Percentiles rank a stretch among this genome's conserved stretches.
These are phyloP conservation scores for Myotis yumanensis DNA, from an alignment of 2,113 vertebrate species.

Conservation along the genomic window DNA sequence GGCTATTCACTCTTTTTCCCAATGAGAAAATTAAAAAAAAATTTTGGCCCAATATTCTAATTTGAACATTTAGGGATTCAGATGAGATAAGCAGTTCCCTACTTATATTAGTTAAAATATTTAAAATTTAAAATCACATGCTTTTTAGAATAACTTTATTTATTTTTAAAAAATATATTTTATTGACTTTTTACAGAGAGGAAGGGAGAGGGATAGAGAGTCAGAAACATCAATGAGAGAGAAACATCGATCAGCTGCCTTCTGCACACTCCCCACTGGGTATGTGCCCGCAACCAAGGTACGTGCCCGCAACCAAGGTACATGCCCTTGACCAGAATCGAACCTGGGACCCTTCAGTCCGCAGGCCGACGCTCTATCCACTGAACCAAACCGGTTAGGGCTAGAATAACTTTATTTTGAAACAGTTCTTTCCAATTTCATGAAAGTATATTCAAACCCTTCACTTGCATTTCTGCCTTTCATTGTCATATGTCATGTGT, in stretches of 20 bases:
- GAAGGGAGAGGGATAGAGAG: too few species aligned
- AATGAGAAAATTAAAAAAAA: background rate
- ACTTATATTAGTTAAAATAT: constrained; percentile 6
- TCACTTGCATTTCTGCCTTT: background rate
- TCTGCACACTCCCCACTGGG: too few species aligned
- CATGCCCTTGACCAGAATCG: too few species aligned
- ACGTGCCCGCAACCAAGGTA: too few species aligned
- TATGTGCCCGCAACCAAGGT: too few species aligned
- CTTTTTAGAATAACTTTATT: background rate
- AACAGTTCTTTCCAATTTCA: background rate
- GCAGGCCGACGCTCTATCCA: too few species aligned
- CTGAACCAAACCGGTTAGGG: too few species aligned
- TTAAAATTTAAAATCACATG: background rate
- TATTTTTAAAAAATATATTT: background rate
- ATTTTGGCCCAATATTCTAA: background rate
- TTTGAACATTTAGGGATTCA: constrained; percentile 12
- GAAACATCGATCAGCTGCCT: too few species aligned
- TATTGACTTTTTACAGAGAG: too few species aligned
- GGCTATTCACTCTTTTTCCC: background rate
- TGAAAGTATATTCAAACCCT: background rate
- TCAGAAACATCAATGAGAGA: too few species aligned
- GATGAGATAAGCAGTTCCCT: background rate
- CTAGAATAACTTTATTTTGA: background rate
- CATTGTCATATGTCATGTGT: background rate
- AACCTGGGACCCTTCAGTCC: too few species aligned